Percentiles rank a stretch among this genome's conserved stretches.
These are phyloP conservation scores for Melopsittacus undulatus DNA, from an alignment of 2,797 vertebrate genomes.

Conservation along the genomic window DNA sequence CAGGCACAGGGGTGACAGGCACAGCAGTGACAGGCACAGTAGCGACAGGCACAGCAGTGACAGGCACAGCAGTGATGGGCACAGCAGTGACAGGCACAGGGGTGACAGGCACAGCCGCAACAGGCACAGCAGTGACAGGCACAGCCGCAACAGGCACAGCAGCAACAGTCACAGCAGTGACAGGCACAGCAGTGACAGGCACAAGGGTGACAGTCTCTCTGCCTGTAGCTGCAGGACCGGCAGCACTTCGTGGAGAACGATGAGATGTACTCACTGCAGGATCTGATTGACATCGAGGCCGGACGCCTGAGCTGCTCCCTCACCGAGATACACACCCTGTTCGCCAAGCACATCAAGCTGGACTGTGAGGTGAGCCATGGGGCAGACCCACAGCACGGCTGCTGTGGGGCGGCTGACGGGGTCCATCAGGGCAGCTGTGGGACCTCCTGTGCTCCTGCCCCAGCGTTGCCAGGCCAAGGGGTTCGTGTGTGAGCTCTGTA, in stretches of 20 bases:
- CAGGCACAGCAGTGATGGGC: too few relatives aligned
- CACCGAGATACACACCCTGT: constrained; percentile 94
- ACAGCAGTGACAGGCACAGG: too few relatives aligned
- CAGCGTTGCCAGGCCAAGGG: constrained; percentile 97
- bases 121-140: too few relatives aligned
- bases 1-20: too few relatives aligned
- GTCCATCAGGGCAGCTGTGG: fast-evolving
- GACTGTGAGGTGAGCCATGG: constrained; percentile 90
- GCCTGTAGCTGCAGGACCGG: constrained; percentile 89
- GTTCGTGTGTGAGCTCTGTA: constrained; percentile 96
- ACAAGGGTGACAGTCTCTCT: fast-evolving
- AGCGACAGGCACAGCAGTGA: too few relatives aligned
- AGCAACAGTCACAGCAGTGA: too few relatives aligned
- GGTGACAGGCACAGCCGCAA: too few relatives aligned
- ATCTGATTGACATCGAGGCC: constrained; percentile 89
- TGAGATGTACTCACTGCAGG: constrained; percentile 97
- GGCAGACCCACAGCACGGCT: neutral
- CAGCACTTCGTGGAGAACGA: constrained; percentile 99
- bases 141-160: too few relatives aligned
- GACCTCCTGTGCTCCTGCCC: neutral
- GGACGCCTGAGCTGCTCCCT: constrained; percentile 92
- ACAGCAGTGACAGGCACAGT: too few relatives aligned
- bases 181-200: too few relatives aligned
- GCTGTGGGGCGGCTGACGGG: fast-evolving
- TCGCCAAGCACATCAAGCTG: constrained; percentile 98